Conservation (phyloP, 2,797 vertebrate species). For the Peromyscus aztecus region DNA sequence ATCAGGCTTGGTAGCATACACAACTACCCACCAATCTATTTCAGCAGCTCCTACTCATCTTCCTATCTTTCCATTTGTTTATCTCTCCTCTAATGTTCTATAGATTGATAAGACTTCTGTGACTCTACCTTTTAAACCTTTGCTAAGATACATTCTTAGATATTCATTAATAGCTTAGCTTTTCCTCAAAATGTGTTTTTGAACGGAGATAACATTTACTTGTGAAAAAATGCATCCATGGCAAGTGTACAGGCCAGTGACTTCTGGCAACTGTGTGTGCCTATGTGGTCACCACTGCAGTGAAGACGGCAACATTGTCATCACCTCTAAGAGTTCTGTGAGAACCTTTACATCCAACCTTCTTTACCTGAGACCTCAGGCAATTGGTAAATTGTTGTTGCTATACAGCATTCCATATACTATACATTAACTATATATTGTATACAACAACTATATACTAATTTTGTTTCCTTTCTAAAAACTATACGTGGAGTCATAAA, state of each 20-base stretch:
- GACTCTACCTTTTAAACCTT: neutral
- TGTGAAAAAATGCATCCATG: neutral
- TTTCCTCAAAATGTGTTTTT: neutral
- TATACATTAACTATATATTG: neutral
- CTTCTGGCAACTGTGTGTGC: neutral
- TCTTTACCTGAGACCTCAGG: neutral
- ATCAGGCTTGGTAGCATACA: neutral
- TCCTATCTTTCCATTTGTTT: neutral
- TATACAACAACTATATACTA: neutral
- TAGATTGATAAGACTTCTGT: neutral
- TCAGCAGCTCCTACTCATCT: neutral
- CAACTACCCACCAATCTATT: neutral
- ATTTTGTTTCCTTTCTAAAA: neutral
- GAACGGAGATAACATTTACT: constrained; percentile 4
- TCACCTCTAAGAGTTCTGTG: neutral
- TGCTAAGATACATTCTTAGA: neutral
- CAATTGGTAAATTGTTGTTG: neutral
- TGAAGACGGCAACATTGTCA: neutral
- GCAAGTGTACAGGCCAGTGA: neutral
- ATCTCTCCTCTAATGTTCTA: neutral
- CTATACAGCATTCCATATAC: neutral
- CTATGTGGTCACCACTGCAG: neutral
- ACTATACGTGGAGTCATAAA: neutral
- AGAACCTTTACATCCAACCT: neutral
- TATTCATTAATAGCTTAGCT: neutral